Evolutionary conservation across 2,113 vertebrate genomes (phyloP).

Genomic region (Cynopterus brachyotis): DNA sequence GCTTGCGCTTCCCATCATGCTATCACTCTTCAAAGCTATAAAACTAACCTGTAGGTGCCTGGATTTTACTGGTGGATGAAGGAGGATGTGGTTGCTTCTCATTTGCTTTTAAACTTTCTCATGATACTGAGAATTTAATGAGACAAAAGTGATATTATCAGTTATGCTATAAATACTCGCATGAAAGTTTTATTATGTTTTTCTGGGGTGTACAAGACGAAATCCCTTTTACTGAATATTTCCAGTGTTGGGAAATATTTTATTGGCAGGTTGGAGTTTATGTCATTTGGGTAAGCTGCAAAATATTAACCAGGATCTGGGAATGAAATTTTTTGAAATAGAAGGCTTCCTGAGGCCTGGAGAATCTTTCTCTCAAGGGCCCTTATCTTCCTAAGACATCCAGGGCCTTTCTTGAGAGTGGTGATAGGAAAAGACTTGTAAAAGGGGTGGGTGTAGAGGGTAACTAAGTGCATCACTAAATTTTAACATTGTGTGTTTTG

Average conservation of each 20-base stretch:
- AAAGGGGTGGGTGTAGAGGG: not conserved
- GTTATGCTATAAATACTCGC: conserved; percentile 41
- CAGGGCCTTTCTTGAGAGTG: not conserved
- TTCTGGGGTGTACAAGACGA: not conserved
- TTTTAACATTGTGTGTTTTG: not conserved
- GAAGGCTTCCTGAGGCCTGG: not conserved
- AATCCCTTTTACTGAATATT: conserved; percentile 37
- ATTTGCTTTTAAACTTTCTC: conserved; percentile 56
- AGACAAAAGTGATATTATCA: conserved; percentile 38
- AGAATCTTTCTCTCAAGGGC: not conserved
- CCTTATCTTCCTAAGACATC: not conserved
- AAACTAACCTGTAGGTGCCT: not conserved
- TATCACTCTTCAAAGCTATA: not conserved
- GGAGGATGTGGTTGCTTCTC: not conserved
- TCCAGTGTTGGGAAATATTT: not conserved
- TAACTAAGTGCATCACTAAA: not conserved
- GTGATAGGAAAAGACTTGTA: not conserved
- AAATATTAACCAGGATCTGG: not conserved
- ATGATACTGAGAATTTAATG: conserved; percentile 43
- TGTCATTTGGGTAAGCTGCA: not conserved
- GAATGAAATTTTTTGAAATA: not conserved
- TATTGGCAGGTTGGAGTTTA: not conserved
- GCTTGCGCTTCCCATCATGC: not conserved
- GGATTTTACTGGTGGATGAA: conserved; percentile 13
- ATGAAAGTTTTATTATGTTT: conserved; percentile 39